Base-by-base conservation (phyloP, 2,888 invertebrate genomes). In the Netelia melanura region DNA sequence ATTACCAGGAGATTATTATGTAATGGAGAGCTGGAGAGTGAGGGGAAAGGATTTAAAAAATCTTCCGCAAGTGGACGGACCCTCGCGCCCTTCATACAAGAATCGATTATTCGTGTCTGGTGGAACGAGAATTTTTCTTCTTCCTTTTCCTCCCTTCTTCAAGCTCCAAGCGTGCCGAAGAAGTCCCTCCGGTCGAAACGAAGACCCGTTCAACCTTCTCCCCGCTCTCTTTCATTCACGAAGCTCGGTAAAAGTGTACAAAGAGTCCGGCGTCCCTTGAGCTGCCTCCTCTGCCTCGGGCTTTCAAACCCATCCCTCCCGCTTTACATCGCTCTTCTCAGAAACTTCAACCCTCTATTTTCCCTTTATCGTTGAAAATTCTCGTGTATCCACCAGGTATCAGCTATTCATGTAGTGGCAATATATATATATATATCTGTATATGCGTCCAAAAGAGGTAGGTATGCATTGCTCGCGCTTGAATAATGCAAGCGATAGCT, bases 201-300 rank as follows among this genome's bases (percentile, higher is more conserved):
- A 68, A 77, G 30, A 65, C n/a, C 11, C 52, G 54, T 54, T 64
- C 25, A 64, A 48, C 21, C 14, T 54, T 76, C 17, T 56, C 8
- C 17, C 23, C 38, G 14, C 25, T 44, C 21, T 56, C 62, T 64
- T 25, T 52, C 52, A 14, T 14, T 10, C 54, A 52, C 44, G 17
- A 44, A 21, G 21, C 65, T 52, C 25, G 30, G 11, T 14, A 21
- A 68, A 56, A 56, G 38, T 25, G 43, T 83, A 78, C 82, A 83
- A 79, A 75, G 74, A 25, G 56, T 83, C 54, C 72, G 17, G 17
- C 21, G 71, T 68, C 68, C 74, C 21, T 43, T 54, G 67, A 58
- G 64, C 54, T 82, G 38, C 70, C 30, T 68, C n/a, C 62, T 43
- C 61, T 62, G 72, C 56, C 61, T 70, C 11, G 71, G 30, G 43